Base-by-base conservation (phyloP, 2,113 vertebrate genomes). In the Cyanoramphus novaezelandiae region DNA sequence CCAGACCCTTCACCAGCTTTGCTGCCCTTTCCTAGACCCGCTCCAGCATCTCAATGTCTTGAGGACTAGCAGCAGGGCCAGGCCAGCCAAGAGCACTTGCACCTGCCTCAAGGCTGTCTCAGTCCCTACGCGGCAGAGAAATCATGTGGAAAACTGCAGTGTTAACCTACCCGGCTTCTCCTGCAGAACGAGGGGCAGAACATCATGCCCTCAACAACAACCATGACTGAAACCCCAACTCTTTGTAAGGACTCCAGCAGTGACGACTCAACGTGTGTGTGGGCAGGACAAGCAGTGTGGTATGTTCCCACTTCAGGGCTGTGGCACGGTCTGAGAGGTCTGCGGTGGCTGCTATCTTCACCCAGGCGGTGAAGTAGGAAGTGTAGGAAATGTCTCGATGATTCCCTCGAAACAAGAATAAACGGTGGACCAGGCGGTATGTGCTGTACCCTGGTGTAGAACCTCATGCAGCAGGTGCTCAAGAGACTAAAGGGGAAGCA, bases 111-210 rank as follows among this genome's bases (percentile, higher is more conserved):
- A 10, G 3, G 2, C 19, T 37, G 20, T 9, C 10, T 27, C 1
- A 3, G 15, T 2, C 15, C 25, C 15, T 1, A 1, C 39, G 10
- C 10, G 17, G 3, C 15, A 12, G n/a, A 39, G n/a, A 10, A n/a
- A 41, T 5, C 1, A 17, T 44, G 0, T 1, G 5, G 53, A 20
- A 55, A 46, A 1, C 8, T 5, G 5, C 7, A 2, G 5, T 6
- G 9, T 3, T 3, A 7, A 2, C 2, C 21, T 46, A 2, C 13
- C 12, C 9, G 17, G 3, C 2, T 44, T 49, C 17, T 49, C 17
- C n/a, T 17, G 11, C 4, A 5, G 27, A 49, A 21, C 5, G 5
- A 11, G 6, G 13, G 11, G 24, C 21, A 35, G 33, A n/a, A 23
- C 55, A n/a, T 15, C 9, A 2, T 15, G 33, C 7, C 13, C 13